A percentile compares a stretch with the other conserved stretches of the same genome.
Conservation (phyloP, 1,140 invertebrate genomes). For the Bombus breviceps region DNA sequence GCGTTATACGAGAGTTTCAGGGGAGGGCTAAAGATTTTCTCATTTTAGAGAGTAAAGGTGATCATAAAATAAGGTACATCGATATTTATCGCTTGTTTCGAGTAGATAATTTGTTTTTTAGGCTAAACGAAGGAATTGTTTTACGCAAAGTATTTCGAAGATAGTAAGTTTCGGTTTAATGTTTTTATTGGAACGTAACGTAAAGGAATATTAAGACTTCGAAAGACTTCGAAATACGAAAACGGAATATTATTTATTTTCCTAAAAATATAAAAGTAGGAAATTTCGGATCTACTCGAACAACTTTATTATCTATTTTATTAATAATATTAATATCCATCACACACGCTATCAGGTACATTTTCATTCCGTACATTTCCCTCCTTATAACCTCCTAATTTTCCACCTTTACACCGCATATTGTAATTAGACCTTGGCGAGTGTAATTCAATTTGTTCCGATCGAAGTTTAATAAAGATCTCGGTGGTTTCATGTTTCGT, state of each 20-base stretch:
- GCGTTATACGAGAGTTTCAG: not conserved
- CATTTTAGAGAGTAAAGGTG: too few species aligned
- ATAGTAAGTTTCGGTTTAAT: not conserved
- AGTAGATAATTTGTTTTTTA: not conserved
- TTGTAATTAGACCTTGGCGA: not conserved
- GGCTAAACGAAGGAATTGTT: not conserved
- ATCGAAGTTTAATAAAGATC: not conserved
- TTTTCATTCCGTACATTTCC: not conserved
- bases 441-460: not conserved
- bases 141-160: not conserved
- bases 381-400: not conserved
- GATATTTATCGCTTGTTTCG: not conserved
- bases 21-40: not conserved
- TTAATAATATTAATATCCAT: not conserved
- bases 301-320: too few species aligned
- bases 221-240: not conserved
- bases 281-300: not conserved
- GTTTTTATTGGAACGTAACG: not conserved
- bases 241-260: not conserved
- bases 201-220: not conserved
- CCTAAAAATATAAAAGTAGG: not conserved
- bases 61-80: not conserved
- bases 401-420: not conserved
- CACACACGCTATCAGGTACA: not conserved
- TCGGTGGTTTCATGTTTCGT: not conserved